These are phyloP conservation scores for Entosphenus tridentatus DNA, from an alignment of 2,113 vertebrate genomes.

Conservation along the genomic window DNA sequence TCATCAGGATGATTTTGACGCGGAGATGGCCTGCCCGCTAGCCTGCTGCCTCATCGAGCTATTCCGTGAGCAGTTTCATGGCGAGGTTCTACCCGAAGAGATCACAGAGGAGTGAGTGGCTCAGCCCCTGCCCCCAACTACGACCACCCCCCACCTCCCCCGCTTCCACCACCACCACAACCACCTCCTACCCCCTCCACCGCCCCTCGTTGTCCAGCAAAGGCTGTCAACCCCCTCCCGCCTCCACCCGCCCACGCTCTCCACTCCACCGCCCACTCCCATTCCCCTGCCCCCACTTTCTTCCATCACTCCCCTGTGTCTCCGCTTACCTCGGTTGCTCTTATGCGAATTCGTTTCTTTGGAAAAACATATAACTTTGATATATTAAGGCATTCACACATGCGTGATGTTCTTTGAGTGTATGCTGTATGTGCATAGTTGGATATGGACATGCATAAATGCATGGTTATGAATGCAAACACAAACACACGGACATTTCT, in stretches of 20 bases:
- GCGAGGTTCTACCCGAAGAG: conserved; percentile 76
- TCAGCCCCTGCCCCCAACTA: background rate
- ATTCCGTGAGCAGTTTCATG: conserved; percentile 73
- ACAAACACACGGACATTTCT: too few relatives aligned
- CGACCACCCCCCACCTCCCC: background rate
- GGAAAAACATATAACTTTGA: too few relatives aligned
- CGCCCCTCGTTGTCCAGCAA: too few relatives aligned
- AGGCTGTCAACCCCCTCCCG: background rate
- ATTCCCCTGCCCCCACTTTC: background rate
- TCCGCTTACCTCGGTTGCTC: background rate
- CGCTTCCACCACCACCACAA: background rate
- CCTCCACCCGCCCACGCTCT: background rate
- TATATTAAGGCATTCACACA: too few relatives aligned
- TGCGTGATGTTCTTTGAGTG: too few relatives aligned
- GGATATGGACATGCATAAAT: too few relatives aligned
- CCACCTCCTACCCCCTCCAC: too few relatives aligned
- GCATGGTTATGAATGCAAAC: too few relatives aligned
- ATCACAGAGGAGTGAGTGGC: conserved; percentile 63
- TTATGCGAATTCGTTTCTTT: too few relatives aligned
- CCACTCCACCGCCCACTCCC: background rate
- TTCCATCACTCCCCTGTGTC: background rate
- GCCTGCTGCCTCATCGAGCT: conserved; percentile 77
- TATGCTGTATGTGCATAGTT: too few relatives aligned
- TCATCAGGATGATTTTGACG: conserved; percentile 72
- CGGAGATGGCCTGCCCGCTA: conserved; percentile 58